Evolutionary conservation across 23 tunicate genomes (phyloP), one percentile per base, ranked within the genome.

Genomic region (Styela clava): DNA sequence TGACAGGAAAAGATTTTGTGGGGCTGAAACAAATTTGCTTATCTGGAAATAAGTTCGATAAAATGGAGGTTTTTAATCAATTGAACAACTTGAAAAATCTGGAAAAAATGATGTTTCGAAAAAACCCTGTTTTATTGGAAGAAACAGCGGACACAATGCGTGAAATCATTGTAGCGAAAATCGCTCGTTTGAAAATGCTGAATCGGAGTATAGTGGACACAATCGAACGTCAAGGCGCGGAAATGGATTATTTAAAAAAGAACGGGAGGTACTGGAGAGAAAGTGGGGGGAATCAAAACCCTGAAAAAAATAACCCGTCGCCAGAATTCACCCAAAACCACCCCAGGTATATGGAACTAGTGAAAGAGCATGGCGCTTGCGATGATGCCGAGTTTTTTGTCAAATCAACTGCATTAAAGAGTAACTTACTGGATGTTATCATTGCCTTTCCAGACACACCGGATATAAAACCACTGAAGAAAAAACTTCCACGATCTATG

Each of bases 201-300:
- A 87, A 92, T 63, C 71, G 63, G 2, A 79, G 88, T 34, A 51
- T 24, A 21, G 71, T 52, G 82, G 68, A 34, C 23, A 78, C 74
- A 33, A 56, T 30, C 2, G 89, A 80, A 62, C 34, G 97, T 35
- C 33, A 37, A 20, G 87, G 86, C 32, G 80, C 89, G 28, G 97
- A 92, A 51, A n/a, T 92, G 81, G 92, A 85, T 79, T 92, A 92
- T 62, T 70, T 87, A 16, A 78, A 79, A 69, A 79, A 81, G 35
- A 79, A 34, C 69, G 97, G 97, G 31, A 23, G 65, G 44, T 83
- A 87, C 21, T 92, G 97, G 97, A 65, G 81, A 33, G 82, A 87
- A 26, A 78, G 95, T 29, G 97, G 97, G 0, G 97, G 97, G 12
- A 85, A 92, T 65, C 97, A 92, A 52, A 85, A 87, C 84, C 92